Evolutionary conservation across 2,888 invertebrate species (phyloP).

Genomic region (Lampropteryx suffumata): DNA sequence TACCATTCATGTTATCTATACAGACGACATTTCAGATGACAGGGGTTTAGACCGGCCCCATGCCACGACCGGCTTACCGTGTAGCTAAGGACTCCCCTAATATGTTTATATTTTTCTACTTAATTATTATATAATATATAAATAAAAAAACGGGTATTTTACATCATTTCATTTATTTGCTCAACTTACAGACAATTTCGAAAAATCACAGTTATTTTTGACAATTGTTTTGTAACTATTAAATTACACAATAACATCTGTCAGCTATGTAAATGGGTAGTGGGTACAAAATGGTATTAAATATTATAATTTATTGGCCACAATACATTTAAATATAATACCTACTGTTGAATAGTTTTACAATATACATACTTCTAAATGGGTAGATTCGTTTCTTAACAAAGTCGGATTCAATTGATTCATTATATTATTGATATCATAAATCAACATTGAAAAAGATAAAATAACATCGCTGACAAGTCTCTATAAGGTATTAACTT

Average conservation of each 20-base stretch:
- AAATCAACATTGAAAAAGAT: slow-evolving; percentile 37
- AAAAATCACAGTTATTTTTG: slow-evolving; percentile 82
- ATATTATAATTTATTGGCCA: slow-evolving; percentile 79
- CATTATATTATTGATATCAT: slow-evolving; percentile 30
- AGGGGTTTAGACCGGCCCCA: no score
- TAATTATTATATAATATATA: no score
- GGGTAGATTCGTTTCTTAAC: slow-evolving; percentile 54
- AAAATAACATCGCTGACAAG: slow-evolving; percentile 9
- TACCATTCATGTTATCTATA: no score
- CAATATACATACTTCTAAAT: slow-evolving; percentile 54
- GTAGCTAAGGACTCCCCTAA: no score
- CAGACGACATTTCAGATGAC: no score
- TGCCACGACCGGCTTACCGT: no score
- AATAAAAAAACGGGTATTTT: slow-evolving; percentile 25
- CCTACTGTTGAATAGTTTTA: slow-evolving; percentile 67
- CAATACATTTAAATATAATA: slow-evolving; percentile 66
- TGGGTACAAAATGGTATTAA: slow-evolving; percentile 81
- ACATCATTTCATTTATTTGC: slow-evolving; percentile 80
- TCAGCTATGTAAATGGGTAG: slow-evolving; percentile 76
- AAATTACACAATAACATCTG: slow-evolving; percentile 72
- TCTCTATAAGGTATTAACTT: slow-evolving; percentile 32
- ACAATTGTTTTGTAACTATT: slow-evolving; percentile 76
- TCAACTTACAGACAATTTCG: slow-evolving; percentile 83
- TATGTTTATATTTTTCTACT: no score
- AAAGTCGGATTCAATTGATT: slow-evolving; percentile 43